Conservation (phyloP, 1,140 invertebrate species). For the Steinernema feltiae region DNA sequence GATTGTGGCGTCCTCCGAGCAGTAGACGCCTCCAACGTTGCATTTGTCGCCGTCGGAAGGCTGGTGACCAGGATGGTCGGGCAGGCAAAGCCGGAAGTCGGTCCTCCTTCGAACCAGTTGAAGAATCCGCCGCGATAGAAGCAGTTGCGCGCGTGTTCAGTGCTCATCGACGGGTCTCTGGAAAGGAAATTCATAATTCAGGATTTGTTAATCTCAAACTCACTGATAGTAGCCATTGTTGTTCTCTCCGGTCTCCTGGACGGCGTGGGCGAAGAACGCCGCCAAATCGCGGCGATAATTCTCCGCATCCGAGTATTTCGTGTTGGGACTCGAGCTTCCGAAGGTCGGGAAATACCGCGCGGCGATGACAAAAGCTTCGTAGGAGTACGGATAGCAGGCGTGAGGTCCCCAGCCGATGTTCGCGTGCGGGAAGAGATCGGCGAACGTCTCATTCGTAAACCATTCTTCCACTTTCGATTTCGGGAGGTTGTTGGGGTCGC, state of each 20-base stretch:
- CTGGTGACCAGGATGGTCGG: slow-evolving; percentile 34
- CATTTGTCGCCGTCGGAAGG: slow-evolving; percentile 49
- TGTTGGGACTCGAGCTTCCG: slow-evolving; percentile 38
- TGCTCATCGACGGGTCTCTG: not conserved
- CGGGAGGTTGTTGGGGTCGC: slow-evolving; percentile 40
- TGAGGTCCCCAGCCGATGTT: slow-evolving; percentile 54
- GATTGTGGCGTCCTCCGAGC: slow-evolving; percentile 38
- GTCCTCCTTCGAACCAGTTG: slow-evolving; percentile 58
- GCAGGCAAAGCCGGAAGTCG: slow-evolving; percentile 47
- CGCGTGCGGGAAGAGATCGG: slow-evolving; percentile 50
- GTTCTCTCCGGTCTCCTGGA: slow-evolving; percentile 43
- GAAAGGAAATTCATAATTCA: not conserved
- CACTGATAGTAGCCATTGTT: slow-evolving; percentile 35
- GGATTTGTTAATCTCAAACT: not conserved
- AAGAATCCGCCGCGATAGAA: slow-evolving; percentile 56
- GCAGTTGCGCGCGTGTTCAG: slow-evolving; percentile 43
- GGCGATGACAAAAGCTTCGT: slow-evolving; percentile 52
- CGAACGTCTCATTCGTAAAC: slow-evolving; percentile 37
- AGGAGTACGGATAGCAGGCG: slow-evolving; percentile 52
- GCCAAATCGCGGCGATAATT: slow-evolving; percentile 37
- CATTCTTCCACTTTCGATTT: slow-evolving; percentile 33
- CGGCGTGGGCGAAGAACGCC: slow-evolving; percentile 40
- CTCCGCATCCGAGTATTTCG: slow-evolving; percentile 28
- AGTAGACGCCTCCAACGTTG: slow-evolving; percentile 35
- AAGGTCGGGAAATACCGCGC: slow-evolving; percentile 54